phyloP scores from a whole-genome alignment of 2,888 invertebrate genomes.

The Holacanthella duospinosa region DNA sequence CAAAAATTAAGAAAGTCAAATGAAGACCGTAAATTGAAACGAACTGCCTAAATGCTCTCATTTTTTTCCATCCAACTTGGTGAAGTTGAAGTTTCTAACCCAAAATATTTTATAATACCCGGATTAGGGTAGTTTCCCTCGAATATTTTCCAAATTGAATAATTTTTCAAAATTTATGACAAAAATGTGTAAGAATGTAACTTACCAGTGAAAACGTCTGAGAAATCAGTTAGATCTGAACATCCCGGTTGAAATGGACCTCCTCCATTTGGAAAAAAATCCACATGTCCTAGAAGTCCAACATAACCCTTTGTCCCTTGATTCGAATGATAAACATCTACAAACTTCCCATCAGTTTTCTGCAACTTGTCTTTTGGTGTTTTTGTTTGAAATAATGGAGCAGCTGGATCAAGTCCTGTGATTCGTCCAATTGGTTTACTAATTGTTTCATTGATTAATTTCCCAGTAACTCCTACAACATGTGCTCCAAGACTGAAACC shows the following conservation, averaged over 20 bases:
- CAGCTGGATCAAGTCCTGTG: constrained; percentile 4
- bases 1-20: too few species aligned
- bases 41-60: too few species aligned
- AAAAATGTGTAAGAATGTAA: neutral
- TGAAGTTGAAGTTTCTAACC: too few species aligned
- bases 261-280: constrained; percentile 7
- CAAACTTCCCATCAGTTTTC: constrained; percentile 1
- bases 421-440: neutral
- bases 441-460: neutral
- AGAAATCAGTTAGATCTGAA: neutral
- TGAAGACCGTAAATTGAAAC: too few species aligned
- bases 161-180: neutral
- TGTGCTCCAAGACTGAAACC: constrained; percentile 5
- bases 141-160: neutral
- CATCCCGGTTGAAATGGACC: constrained; percentile 7
- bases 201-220: neutral
- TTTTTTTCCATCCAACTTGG: neutral
- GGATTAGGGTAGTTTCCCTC: too few species aligned
- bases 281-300: constrained; percentile 2
- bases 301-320: constrained; percentile 6
- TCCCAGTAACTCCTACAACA: constrained; percentile 3
- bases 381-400: neutral
- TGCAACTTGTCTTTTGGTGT: neutral
- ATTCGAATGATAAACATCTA: constrained; percentile 7
- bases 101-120: too few species aligned